Percentiles rank a stretch among this genome's conserved stretches.
These are phyloP conservation scores for Lutjanus argentimaculatus DNA, from an alignment of 2,797 vertebrate genomes.

Conservation along the genomic window DNA sequence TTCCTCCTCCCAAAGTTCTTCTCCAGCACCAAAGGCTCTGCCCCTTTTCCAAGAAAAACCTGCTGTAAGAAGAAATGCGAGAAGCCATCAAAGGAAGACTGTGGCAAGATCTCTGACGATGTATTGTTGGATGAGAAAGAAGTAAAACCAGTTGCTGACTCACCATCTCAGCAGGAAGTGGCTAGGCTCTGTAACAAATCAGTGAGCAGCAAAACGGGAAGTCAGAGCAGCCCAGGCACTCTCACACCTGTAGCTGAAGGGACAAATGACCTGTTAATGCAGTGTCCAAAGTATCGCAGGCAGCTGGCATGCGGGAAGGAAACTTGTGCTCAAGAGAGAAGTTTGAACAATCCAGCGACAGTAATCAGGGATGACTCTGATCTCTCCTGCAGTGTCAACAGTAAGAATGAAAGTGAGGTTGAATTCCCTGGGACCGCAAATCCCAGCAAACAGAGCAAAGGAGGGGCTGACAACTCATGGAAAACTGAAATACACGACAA, in stretches of 20 bases:
- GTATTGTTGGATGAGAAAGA: slow-evolving; percentile 74
- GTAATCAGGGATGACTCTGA: slow-evolving; percentile 40
- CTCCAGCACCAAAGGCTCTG: slow-evolving; percentile 78
- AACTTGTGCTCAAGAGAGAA: slow-evolving; percentile 52
- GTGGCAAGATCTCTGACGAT: slow-evolving; percentile 42
- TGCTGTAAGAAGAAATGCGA: slow-evolving; percentile 87
- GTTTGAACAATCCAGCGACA: slow-evolving; percentile 17
- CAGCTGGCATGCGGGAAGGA: slow-evolving; percentile 91
- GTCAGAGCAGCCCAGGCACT: slow-evolving; percentile 25
- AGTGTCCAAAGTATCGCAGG: slow-evolving; percentile 94
- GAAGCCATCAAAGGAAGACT: slow-evolving; percentile 37
- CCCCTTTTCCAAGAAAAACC: slow-evolving; percentile 81
- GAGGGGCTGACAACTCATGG: neutral
- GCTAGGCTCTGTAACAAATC: slow-evolving; percentile 62
- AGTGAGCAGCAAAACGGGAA: slow-evolving; percentile 60
- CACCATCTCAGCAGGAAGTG: slow-evolving; percentile 76
- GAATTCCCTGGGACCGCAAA: slow-evolving; percentile 18
- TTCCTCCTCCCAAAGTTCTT: slow-evolving; percentile 94
- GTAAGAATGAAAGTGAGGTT: slow-evolving; percentile 35
- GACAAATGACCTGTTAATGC: slow-evolving; percentile 74
- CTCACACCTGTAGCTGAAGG: slow-evolving; percentile 58
- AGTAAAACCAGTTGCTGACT: slow-evolving; percentile 81
- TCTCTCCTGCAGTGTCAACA: slow-evolving; percentile 24
- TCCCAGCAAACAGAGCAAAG: slow-evolving; percentile 2
- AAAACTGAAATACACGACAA: slow-evolving; percentile 25